Conservation (phyloP, 2,888 invertebrate genomes). For the Empis stercorea region DNA sequence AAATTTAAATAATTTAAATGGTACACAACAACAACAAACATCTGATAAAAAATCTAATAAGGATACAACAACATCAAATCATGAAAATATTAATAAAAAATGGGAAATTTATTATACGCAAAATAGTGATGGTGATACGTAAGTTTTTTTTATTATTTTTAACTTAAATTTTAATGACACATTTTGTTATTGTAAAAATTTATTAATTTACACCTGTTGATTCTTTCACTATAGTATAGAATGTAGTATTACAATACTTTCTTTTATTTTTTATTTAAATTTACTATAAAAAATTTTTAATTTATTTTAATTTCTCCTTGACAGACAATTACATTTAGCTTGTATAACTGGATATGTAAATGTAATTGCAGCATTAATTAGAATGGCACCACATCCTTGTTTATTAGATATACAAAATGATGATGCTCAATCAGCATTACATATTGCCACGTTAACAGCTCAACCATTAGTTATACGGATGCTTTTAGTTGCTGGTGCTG, state of each 20-base stretch:
- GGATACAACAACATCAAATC: constrained; percentile 13
- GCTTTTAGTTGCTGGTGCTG: constrained; percentile 68
- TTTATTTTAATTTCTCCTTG: constrained; percentile 5
- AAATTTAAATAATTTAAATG: constrained; percentile 13
- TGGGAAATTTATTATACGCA: constrained; percentile 60
- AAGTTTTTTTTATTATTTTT: constrained; percentile 37
- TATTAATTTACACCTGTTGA: not conserved
- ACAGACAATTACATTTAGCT: constrained; percentile 74
- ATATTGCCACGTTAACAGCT: constrained; percentile 68
- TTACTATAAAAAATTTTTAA: not conserved
- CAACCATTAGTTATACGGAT: constrained; percentile 62
- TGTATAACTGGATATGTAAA: constrained; percentile 63
- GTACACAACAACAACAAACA: constrained; percentile 7
- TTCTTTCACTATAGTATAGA: not conserved
- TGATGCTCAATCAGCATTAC: constrained; percentile 68
- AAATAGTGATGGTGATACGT: constrained; percentile 81
- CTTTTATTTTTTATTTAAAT: not conserved
- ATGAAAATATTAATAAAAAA: constrained; percentile 28
- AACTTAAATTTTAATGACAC: not conserved
- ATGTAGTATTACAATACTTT: no score
- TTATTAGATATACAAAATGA: constrained; percentile 71
- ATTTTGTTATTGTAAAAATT: not conserved
- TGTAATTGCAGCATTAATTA: constrained; percentile 60
- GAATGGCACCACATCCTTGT: constrained; percentile 61
- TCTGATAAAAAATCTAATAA: constrained; percentile 4